Evolutionary conservation across 2,113 vertebrate species (phyloP), one percentile per base, ranked within the genome.

Genomic region (Eidolon helvum): DNA sequence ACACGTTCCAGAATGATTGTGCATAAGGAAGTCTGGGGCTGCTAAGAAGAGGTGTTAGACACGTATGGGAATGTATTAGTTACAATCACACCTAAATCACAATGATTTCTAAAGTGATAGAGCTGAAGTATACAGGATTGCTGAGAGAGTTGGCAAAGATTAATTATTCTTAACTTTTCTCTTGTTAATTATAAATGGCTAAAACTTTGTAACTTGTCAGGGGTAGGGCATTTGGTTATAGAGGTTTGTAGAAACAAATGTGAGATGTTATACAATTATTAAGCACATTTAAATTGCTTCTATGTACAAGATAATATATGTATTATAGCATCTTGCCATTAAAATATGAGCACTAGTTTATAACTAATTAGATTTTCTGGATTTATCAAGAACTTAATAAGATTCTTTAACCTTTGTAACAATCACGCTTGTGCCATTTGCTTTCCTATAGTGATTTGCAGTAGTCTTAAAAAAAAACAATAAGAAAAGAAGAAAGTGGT

Each of bases 31-130:
- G 96, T 97, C 98, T 98, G 98, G 53, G 98, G 97, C 94, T 98
- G 98, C 97, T 98, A 98, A 95, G 93, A 75, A 96, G 96, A 99
- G 98, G 99, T 99, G 99, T 99, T 97, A 99, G 98, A 98, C 98
- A 98, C 88, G 98, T 98, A 98, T 98, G 98, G 98, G 98, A 99
- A 99, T 98, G 97, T 97, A 99, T 98, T 98, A 98, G 98, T 97
- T 98, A 98, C 93, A 98, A 97, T 99, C 98, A 98, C 98, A 99
- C 98, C 98, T 98, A 97, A 94, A 93, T 97, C 90, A 98, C 96
- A 97, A 95, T 95, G 97, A 98, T 96, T 98, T 98, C 96, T 95
- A 97, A 96, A 98, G 98, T 97, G 98, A 98, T 95, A 92, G 93
- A 98, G 93, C 85, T 97, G 97, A 97, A 95, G 90, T 89, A 86